A percentile compares a stretch with the other conserved stretches of the same genome.
These are phyloP conservation scores for Aethina tumida DNA, from an alignment of 1,140 invertebrate species.

Conservation along the genomic window DNA sequence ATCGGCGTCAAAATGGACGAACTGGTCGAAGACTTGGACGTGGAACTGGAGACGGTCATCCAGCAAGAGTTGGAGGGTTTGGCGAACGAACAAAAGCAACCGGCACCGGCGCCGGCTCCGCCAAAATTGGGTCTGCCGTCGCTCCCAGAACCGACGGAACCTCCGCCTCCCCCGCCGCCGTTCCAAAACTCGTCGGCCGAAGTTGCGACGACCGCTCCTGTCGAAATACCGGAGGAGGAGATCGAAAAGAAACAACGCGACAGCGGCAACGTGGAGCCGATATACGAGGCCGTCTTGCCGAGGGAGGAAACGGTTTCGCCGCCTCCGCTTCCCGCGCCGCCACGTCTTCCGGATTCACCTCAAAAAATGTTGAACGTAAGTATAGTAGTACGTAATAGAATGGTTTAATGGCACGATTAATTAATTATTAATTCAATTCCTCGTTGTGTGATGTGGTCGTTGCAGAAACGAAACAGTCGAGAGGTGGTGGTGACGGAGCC, in stretches of 20 bases:
- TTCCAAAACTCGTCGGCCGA: slow-evolving; percentile 29
- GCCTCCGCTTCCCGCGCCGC: slow-evolving; percentile 40
- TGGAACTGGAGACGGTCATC: slow-evolving; percentile 54
- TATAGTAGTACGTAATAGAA: too few relatives aligned
- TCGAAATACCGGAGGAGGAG: slow-evolving; percentile 22
- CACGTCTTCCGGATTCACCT: slow-evolving; percentile 35
- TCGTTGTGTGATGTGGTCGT: too few relatives aligned
- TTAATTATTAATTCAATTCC: too few relatives aligned
- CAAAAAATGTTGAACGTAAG: slow-evolving; percentile 34
- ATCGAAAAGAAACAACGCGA: slow-evolving; percentile 7
- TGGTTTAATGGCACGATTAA: too few relatives aligned
- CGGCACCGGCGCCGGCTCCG: too few relatives aligned
- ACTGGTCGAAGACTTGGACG: slow-evolving; percentile 68
- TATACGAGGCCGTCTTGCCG: slow-evolving; percentile 71
- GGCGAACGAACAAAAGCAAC: slow-evolving; percentile 29
- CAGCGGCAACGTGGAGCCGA: slow-evolving; percentile 69
- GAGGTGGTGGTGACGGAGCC: too few relatives aligned
- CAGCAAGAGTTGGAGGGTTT: slow-evolving; percentile 45
- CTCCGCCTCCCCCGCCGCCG: slow-evolving; percentile 56
- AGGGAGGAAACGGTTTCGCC: slow-evolving; percentile 48
- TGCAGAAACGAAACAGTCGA: too few relatives aligned
- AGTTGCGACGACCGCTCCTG: slow-evolving; percentile 30
- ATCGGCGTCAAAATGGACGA: slow-evolving; percentile 77
- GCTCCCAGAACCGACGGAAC: slow-evolving; percentile 62
- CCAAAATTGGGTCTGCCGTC: slow-evolving; percentile 44